These are phyloP conservation scores for Ophioderma brevispina DNA, from an alignment of 35 echinoderm and acorn worm species.

Conservation along the genomic window DNA sequence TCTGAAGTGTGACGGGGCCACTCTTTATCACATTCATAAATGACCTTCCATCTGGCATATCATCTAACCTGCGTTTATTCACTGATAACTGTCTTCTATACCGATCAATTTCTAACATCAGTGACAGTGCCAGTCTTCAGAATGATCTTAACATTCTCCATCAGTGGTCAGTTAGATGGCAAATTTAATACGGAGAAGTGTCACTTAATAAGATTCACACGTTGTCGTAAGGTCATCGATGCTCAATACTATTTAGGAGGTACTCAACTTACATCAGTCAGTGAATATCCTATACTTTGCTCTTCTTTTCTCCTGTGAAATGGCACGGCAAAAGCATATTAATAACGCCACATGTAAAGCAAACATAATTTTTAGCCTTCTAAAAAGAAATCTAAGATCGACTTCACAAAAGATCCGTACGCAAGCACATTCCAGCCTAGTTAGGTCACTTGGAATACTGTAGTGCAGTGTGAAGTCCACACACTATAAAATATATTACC, in stretches of 20 bases:
- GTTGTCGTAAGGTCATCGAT: not conserved
- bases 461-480: not conserved
- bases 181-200: not conserved
- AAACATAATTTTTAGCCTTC: not conserved
- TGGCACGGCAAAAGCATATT: not conserved
- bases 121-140: not conserved
- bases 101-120: not conserved
- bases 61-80: not conserved
- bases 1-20: conserved; percentile 67
- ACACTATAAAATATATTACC: not conserved
- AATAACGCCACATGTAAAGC: not conserved
- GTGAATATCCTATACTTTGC: not conserved
- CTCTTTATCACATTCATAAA: not conserved
- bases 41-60: not conserved
- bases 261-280: not conserved
- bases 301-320: not conserved
- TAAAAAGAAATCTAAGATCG: not conserved
- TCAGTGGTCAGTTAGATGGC: not conserved
- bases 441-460: not conserved
- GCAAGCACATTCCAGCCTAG: not conserved
- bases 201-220: not conserved
- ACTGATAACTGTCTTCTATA: not conserved
- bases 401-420: not conserved
- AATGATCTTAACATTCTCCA: not conserved
- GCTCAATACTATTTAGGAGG: not conserved